phyloP scores from a whole-genome alignment of 2,797 vertebrate genomes.

The Uromys caudimaculatus region DNA sequence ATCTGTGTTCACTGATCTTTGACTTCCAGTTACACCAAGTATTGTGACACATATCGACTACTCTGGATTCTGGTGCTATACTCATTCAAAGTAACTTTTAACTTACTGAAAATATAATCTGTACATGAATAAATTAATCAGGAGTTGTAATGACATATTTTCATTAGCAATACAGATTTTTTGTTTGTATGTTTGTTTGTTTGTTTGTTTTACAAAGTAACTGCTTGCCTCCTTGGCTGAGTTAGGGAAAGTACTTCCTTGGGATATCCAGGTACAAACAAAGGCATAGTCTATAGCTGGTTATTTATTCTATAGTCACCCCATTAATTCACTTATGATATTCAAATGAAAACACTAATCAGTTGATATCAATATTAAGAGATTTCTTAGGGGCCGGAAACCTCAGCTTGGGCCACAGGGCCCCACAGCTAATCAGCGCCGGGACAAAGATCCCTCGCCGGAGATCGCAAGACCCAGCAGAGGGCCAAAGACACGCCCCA shows the following conservation, averaged over 20 bases:
- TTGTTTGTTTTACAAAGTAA: neutral
- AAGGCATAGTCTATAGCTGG: neutral
- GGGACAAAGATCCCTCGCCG: no score
- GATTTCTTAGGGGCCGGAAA: neutral
- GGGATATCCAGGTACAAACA: neutral
- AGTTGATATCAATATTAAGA: neutral
- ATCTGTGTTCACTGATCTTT: neutral
- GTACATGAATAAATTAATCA: neutral
- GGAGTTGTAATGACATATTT: neutral
- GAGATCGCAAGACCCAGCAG: no score
- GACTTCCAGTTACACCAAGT: neutral
- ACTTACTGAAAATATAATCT: constrained; percentile 40
- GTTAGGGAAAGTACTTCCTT: neutral
- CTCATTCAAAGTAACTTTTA: neutral
- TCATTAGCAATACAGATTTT: neutral
- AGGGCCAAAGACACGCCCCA: no score
- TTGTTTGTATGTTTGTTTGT: no score
- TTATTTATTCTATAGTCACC: neutral
- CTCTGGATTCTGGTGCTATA: neutral
- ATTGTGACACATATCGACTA: neutral
- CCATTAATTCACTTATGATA: neutral
- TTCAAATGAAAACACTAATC: constrained; percentile 42
- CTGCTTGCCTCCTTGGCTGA: neutral
- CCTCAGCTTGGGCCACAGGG: no score
- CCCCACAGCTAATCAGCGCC: no score